phyloP scores from a whole-genome alignment of 2,113 vertebrate species.

The Rattus rattus region DNA sequence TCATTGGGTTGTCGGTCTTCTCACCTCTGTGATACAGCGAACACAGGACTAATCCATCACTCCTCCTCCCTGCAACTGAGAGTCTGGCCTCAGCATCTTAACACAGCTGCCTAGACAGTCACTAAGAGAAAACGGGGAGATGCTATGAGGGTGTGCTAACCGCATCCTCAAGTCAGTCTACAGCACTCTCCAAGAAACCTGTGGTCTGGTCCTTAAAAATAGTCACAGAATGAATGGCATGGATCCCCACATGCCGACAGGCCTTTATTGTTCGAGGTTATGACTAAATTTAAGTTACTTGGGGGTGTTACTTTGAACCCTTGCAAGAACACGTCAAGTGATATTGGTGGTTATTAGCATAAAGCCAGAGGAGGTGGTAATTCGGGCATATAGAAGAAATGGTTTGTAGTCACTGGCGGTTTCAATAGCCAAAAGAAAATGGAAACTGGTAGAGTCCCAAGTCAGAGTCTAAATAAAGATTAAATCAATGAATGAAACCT shows the following conservation, averaged over 20 bases:
- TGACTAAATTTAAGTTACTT: neutral
- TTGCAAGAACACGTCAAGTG: neutral
- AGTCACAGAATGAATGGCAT: neutral
- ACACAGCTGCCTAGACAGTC: neutral
- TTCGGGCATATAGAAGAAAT: neutral
- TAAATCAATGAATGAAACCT: constrained; percentile 53
- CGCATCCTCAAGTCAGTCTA: neutral
- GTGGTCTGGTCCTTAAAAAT: neutral
- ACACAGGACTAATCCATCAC: neutral
- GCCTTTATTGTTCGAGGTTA: neutral
- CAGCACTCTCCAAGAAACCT: neutral
- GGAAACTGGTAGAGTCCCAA: constrained; percentile 33
- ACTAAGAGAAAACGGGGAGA: neutral
- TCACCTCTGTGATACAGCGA: neutral
- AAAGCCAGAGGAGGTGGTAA: neutral
- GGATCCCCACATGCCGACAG: neutral
- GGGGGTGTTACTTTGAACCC: constrained; percentile 17
- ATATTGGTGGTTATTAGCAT: neutral
- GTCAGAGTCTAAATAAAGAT: constrained; percentile 7
- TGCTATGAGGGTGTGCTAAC: neutral
- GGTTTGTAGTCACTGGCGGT: neutral
- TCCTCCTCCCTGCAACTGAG: neutral
- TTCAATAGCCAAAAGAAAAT: constrained; percentile 40
- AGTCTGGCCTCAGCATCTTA: neutral
- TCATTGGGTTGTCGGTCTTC: neutral